Base-by-base conservation (phyloP, 2,113 vertebrate genomes). In the Takifugu bimaculatus region DNA sequence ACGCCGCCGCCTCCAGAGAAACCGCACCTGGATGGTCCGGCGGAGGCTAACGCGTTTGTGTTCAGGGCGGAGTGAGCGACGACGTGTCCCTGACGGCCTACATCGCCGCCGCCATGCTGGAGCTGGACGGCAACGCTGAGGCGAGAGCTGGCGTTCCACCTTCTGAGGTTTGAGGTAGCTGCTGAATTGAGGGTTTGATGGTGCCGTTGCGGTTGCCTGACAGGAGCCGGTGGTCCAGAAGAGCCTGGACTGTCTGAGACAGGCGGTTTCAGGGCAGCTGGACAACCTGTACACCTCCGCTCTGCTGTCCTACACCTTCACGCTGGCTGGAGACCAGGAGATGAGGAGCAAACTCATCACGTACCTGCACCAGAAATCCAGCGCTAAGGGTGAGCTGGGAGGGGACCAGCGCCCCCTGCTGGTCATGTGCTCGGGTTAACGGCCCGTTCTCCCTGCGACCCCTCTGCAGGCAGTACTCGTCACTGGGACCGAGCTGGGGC, bases 11-110 rank as follows among this genome's bases (percentile, higher is more conserved):
- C 47, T 7, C 15, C n/a, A 2, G 45, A n/a, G 13, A 3, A 3
- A 26, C 28, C 48, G 50, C 12, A 6, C 26, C 26, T 0, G 5
- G 43, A 20, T 9, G 15, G 2, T 51, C 27, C 2, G 5, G 6
- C 3, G 26, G 49, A 4, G 26, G 25, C n/a, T 48, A 48, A 48
- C n/a, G 45, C 15, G 2, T 48, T 48, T n/a, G 5, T 5, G 45
- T 48, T 47, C 69, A 96, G 93, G 93, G 93, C 35, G 93, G 93
- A n/a, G 86, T 95, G 53, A 92, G 91, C 42, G 92, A 94, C 20
- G 90, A 94, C 11, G 52, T 90, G 29, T 92, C 94, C 1, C 85
- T 95, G 60, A 92, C 90, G 0, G 93, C 93, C 0, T 96, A 94
- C 73, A 86, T 94, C 78, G 86, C 89, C 0, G 88, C 93, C 2